These are phyloP conservation scores for Athalia rosae DNA, from an alignment of 2,888 invertebrate genomes.

Conservation along the genomic window DNA sequence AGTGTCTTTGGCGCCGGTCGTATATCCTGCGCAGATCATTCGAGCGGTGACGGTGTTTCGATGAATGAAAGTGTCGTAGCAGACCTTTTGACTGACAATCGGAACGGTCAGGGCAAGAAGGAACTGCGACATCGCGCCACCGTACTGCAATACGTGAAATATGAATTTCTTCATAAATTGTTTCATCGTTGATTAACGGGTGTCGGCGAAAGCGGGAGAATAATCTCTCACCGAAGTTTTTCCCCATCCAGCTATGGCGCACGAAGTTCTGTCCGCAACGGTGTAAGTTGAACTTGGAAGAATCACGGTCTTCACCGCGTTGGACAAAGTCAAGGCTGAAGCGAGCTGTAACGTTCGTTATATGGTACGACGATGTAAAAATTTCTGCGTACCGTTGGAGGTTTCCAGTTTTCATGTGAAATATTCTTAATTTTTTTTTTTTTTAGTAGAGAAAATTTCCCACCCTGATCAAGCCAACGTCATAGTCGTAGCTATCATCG, in stretches of 20 bases:
- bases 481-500: conserved; percentile 70
- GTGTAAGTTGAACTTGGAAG: conserved; percentile 28
- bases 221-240: conserved; percentile 70
- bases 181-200: not conserved
- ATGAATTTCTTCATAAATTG: not conserved
- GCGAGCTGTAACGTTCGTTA: conserved; percentile 8
- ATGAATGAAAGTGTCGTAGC: conserved; percentile 71
- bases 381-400: not conserved
- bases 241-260: conserved; percentile 75
- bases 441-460: not conserved
- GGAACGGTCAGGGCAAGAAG: conserved; percentile 76
- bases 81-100: conserved; percentile 71
- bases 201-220: not conserved
- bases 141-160: conserved; percentile 51
- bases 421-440: not conserved
- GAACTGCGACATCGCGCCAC: conserved; percentile 63
- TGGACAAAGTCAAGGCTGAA: conserved; percentile 29
- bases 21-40: conserved; percentile 66
- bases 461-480: conserved; percentile 72
- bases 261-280: conserved; percentile 7
- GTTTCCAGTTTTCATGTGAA: not conserved
- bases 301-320: conserved; percentile 12
- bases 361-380: not conserved
- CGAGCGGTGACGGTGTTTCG: conserved; percentile 62
- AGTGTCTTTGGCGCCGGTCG: conserved; percentile 58